Conservation (phyloP, 2,797 vertebrate species). For the Galagoides demidoff region DNA sequence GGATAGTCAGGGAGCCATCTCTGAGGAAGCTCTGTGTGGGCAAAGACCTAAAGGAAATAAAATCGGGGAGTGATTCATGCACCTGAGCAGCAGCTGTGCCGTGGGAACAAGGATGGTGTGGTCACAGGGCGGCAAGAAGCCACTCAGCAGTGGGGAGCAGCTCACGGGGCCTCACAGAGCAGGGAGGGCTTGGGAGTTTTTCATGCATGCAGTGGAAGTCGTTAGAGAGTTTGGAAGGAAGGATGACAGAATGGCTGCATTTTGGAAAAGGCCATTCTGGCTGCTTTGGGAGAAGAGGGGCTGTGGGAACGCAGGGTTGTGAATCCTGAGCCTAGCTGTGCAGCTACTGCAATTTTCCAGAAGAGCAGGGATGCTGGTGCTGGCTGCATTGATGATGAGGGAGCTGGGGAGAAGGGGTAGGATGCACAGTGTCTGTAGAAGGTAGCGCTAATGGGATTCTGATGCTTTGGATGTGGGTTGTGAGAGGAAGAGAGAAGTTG, state of each 20-base stretch:
- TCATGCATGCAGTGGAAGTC: background rate
- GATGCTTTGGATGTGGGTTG: background rate
- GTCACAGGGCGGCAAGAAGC: background rate
- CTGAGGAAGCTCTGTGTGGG: background rate
- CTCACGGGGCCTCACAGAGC: background rate
- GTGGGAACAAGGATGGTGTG: background rate
- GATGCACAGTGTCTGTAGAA: background rate
- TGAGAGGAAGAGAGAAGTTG: background rate
- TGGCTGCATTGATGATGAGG: accelerated
- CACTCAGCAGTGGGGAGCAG: background rate
- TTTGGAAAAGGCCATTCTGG: background rate
- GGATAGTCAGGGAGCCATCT: background rate
- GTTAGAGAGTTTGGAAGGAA: background rate
- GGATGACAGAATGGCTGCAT: background rate
- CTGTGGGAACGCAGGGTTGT: background rate
- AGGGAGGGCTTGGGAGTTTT: background rate
- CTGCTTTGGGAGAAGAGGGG: background rate
- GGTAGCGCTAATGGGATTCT: background rate
- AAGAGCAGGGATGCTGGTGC: accelerated
- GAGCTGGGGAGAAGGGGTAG: background rate
- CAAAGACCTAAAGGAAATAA: background rate
- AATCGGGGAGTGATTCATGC: background rate
- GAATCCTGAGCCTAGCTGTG: background rate
- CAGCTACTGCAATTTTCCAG: background rate
- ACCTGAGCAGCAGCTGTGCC: background rate